Evolutionary conservation across 2,113 vertebrate genomes (phyloP), one percentile per base, ranked within the genome.

Genomic region (Epinephelus moara): DNA sequence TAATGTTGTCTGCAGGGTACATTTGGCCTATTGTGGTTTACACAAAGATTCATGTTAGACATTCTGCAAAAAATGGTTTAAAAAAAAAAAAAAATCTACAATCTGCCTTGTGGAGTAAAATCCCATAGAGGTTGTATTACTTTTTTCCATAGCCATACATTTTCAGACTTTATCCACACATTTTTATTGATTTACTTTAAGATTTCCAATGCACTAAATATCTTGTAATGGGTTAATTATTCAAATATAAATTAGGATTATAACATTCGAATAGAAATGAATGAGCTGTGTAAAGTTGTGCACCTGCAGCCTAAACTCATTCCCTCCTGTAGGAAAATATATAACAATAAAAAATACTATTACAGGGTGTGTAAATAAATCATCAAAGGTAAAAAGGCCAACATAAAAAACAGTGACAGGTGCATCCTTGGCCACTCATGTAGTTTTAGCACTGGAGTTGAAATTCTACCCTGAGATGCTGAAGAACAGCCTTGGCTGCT

Each of bases 381-480:
- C 42, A 73, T 10, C 6, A 7, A 6, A 21, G 50, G 25, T 80
- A 56, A 85, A 87, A 71, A 47, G 49, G 37, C 33, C 21, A 30
- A 59, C 45, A 64, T 80, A 80, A 88, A 71, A 14, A 85, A 52
- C 81, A 81, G 81, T 53, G 73, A 90, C 92, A 94, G 91, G 86
- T 93, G 91, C 71, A 37, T 53, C 64, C 37, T 14, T 70, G 81
- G 68, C 73, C 70, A 61, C 78, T 30, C 42, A 81, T 61, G 18
- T 70, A 30, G 72, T 71, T 88, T 83, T 62, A 82, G 87, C 76
- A 4, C 60, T 64, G 47, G 69, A 74, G 81, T 9, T 91, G 93
- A 91, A 92, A 94, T 81, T 83, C 88, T 61, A 91, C 61, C 86
- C 89, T 8, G 30, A 84, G 71, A 89, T 91, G 82, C 82, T 83